Evolutionary conservation across 2,888 invertebrate species (phyloP).

Genomic region (Chesias legatella): DNA sequence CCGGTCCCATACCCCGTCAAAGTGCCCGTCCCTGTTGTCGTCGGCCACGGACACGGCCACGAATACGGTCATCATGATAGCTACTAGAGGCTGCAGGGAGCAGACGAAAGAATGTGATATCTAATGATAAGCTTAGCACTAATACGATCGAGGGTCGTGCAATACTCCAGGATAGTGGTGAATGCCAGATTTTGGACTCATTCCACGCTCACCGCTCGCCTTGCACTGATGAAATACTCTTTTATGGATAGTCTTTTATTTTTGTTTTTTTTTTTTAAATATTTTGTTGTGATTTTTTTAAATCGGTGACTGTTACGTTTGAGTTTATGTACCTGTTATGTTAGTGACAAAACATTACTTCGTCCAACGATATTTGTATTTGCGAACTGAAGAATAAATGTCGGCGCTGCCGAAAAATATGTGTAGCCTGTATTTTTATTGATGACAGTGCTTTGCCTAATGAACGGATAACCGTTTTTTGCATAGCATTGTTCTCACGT

Average conservation of each 20-base stretch:
- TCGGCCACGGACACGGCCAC: constrained; percentile 71
- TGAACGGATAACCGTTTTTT: too few species aligned
- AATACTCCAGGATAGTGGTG: constrained; percentile 55
- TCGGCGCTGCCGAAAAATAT: constrained; percentile 45
- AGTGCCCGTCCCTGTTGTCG: constrained; percentile 78
- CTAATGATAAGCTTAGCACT: constrained; percentile 76
- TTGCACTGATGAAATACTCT: constrained; percentile 69
- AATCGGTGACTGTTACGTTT: constrained; percentile 68
- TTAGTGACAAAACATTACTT: constrained; percentile 39
- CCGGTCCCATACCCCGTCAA: constrained; percentile 83
- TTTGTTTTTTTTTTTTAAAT: constrained; percentile 51
- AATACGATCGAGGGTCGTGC: constrained; percentile 54
- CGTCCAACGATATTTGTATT: constrained; percentile 32
- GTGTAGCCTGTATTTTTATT: too few species aligned
- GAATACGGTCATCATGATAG: constrained; percentile 76
- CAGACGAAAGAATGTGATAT: constrained; percentile 78
- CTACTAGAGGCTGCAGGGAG: constrained; percentile 79
- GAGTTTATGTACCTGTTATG: constrained; percentile 79
- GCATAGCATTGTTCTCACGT: too few species aligned
- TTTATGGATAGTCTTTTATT: constrained; percentile 48
- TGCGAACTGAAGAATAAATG: constrained; percentile 50
- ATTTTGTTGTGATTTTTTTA: constrained; percentile 52
- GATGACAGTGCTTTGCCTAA: too few species aligned
- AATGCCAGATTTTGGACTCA: constrained; percentile 38
- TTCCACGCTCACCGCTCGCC: constrained; percentile 53